Evolutionary conservation across 1,140 invertebrate species (phyloP).

Genomic region (Drosophila saltans): DNA sequence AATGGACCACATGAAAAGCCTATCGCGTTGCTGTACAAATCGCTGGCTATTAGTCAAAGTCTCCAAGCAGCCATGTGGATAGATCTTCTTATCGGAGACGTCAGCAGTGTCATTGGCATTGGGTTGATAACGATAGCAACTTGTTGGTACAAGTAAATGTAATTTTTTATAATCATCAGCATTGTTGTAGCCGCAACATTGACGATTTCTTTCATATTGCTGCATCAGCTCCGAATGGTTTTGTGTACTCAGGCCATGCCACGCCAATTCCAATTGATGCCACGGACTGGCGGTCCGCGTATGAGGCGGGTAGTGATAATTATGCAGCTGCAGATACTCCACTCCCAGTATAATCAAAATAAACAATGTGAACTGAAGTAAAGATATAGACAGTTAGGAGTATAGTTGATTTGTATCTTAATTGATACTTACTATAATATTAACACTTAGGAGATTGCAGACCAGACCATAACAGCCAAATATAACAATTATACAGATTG

Average conservation of each 20-base stretch:
- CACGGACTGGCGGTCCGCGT: conserved; percentile 39
- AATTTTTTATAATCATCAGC: conserved; percentile 63
- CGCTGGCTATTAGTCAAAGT: conserved; percentile 44
- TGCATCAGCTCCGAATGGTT: conserved; percentile 59
- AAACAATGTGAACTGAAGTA: conserved; percentile 63
- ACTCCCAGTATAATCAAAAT: conserved; percentile 63
- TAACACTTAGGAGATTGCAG: conserved; percentile 67
- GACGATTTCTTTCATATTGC: conserved; percentile 45
- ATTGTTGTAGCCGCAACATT: conserved; percentile 66
- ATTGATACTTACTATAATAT: conserved; percentile 58
- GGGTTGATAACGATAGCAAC: conserved; percentile 78
- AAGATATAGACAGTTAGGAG: background rate
- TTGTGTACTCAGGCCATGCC: conserved; percentile 48
- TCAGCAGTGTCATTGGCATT: conserved; percentile 29
- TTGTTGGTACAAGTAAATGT: conserved; percentile 61
- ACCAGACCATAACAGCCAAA: conserved; percentile 76
- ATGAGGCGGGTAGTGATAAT: conserved; percentile 62
- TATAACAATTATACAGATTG: conserved; percentile 73
- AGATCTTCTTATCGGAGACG: conserved; percentile 31
- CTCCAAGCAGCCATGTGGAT: conserved; percentile 54
- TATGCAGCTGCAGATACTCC: conserved; percentile 73
- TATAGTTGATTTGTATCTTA: background rate
- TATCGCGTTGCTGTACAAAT: conserved; percentile 63
- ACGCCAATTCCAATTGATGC: conserved; percentile 67
- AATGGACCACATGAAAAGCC: conserved; percentile 69